A percentile compares a stretch with the other conserved stretches of the same genome.
These are phyloP conservation scores for Lynx canadensis DNA, from an alignment of 2,113 vertebrate species.

Conservation along the genomic window DNA sequence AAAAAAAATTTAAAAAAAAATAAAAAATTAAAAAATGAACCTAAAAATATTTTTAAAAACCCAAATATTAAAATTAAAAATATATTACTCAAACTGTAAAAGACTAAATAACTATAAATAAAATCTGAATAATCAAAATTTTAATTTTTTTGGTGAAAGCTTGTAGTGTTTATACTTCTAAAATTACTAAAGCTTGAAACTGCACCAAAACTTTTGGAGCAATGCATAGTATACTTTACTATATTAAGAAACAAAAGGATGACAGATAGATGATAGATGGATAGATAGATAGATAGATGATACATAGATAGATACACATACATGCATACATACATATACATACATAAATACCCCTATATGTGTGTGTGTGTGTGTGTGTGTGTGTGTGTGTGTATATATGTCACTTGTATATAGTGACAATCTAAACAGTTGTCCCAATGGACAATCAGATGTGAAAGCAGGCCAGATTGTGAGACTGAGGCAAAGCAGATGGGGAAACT, in stretches of 20 bases:
- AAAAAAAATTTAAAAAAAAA: too few species aligned
- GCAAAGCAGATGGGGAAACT: not conserved
- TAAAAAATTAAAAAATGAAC: too few species aligned
- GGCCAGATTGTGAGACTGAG: not conserved
- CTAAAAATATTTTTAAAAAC: too few species aligned
- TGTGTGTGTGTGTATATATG: too few species aligned
- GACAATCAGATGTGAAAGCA: not conserved
- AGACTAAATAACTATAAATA: not conserved
- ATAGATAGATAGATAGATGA: not conserved
- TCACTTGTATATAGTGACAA: not conserved
- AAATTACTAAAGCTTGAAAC: slow-evolving; percentile 4
- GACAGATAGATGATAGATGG: not conserved
- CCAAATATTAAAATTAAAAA: not conserved
- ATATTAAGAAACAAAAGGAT: not conserved
- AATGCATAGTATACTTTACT: not conserved
- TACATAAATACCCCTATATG: not conserved
- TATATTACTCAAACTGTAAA: not conserved
- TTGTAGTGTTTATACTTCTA: not conserved
- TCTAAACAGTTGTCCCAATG: not conserved
- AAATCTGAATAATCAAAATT: slow-evolving; percentile 10
- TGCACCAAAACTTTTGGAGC: not conserved
- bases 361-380: too few species aligned
- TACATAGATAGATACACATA: not conserved
- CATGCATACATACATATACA: not conserved
- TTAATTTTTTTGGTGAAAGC: not conserved